phyloP scores from a whole-genome alignment of 2,888 invertebrate genomes.

The Pterobdella sp. region DNA sequence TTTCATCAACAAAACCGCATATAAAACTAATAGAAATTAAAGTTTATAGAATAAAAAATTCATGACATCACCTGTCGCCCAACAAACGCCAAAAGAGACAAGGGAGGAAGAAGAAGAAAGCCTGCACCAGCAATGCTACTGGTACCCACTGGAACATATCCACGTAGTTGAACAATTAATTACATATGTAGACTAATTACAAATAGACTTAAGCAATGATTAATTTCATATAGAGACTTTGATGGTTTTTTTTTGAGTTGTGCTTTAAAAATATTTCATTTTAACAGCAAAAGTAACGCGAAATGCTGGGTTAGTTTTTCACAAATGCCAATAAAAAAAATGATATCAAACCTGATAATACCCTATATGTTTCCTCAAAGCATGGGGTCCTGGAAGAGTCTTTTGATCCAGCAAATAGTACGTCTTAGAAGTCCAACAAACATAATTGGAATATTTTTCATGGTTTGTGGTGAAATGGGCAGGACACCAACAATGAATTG shows the following conservation, averaged over 20 bases:
- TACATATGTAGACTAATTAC: background rate
- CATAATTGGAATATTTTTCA: constrained; percentile 38
- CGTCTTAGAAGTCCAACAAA: constrained; percentile 40
- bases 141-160: constrained; percentile 49
- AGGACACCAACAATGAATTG: constrained; percentile 52
- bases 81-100: constrained; percentile 52
- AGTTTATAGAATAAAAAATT: background rate
- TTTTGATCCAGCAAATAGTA: constrained; percentile 35
- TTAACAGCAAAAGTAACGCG: background rate
- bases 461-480: constrained; percentile 39
- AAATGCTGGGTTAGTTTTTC: background rate
- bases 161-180: background rate
- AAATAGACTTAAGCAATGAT: background rate
- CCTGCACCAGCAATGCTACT: constrained; percentile 53
- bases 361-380: constrained; percentile 32
- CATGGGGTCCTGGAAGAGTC: constrained; percentile 28
- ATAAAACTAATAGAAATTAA: background rate
- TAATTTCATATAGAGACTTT: background rate
- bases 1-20: no score
- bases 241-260: background rate
- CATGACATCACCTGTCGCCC: constrained; percentile 39
- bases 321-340: background rate
- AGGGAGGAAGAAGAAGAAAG: constrained; percentile 53
- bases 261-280: background rate
- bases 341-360: constrained; percentile 40